These are phyloP conservation scores for Spatula versicolor DNA, from an alignment of 2,797 vertebrate genomes.

Conservation along the genomic window DNA sequence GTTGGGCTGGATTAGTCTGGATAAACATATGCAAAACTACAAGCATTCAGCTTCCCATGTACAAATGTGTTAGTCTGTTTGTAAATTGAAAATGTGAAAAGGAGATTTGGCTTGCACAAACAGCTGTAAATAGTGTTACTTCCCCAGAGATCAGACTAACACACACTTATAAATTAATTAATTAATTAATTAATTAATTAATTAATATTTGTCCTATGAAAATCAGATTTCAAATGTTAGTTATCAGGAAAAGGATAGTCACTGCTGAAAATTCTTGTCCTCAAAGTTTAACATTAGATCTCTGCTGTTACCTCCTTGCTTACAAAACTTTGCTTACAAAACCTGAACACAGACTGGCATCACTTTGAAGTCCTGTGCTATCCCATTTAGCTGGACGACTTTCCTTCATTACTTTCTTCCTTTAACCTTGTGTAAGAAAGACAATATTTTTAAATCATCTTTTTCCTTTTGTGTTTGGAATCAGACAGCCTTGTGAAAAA, in stretches of 20 bases:
- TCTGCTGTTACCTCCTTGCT: fast-evolving
- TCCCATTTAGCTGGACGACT: not conserved
- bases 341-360: not conserved
- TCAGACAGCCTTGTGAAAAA: not conserved
- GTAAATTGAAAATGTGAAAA: not conserved
- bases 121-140: not conserved
- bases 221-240: not conserved
- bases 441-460: fast-evolving
- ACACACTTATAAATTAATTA: not conserved
- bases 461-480: not conserved
- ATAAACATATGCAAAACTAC: fast-evolving
- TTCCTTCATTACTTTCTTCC: not conserved
- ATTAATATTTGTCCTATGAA: not conserved
- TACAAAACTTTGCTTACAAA: not conserved
- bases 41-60: not conserved
- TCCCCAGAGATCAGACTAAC: not conserved
- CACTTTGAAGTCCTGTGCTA: not conserved
- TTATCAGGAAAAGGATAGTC: not conserved
- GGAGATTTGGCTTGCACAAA: not conserved
- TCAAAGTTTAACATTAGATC: not conserved
- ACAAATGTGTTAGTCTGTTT: not conserved
- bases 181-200: no score
- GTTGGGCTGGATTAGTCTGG: not conserved
- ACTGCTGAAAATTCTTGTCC: not conserved
- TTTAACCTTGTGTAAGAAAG: not conserved